Percentiles rank a stretch among this genome's conserved stretches.
Evolutionary conservation across 2,797 vertebrate genomes (phyloP).

Genomic region (Triplophysa yarkandensis): DNA sequence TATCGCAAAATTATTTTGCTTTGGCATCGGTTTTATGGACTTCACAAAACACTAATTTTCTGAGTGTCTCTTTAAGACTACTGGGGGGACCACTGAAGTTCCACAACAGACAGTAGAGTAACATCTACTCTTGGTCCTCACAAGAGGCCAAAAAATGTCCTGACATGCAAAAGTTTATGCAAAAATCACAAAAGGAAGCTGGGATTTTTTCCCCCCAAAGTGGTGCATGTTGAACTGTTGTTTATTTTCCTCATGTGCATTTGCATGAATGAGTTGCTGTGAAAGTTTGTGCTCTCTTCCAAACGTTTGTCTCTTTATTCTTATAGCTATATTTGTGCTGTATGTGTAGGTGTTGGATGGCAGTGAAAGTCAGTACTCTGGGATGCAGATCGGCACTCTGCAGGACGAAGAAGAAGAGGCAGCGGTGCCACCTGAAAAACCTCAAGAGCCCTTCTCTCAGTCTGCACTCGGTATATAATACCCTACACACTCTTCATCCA

Average conservation of each 20-base stretch:
- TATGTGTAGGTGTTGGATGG: slow-evolving; percentile 86
- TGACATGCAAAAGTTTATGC: slow-evolving; percentile 16
- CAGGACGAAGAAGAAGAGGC: slow-evolving; percentile 91
- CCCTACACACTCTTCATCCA: not conserved
- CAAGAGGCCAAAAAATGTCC: not conserved
- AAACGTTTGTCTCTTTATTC: not conserved
- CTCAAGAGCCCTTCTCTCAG: slow-evolving; percentile 76
- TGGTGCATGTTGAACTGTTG: slow-evolving; percentile 36
- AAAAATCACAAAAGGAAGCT: slow-evolving; percentile 11
- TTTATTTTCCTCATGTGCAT: slow-evolving; percentile 47
- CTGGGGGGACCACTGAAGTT: not conserved
- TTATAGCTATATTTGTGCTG: slow-evolving; percentile 44
- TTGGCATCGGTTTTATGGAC: not conserved
- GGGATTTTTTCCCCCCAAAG: slow-evolving; percentile 16
- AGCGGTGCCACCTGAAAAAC: slow-evolving; percentile 72
- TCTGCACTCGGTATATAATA: slow-evolving; percentile 82
- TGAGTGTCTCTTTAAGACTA: not conserved
- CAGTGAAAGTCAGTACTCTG: slow-evolving; percentile 88
- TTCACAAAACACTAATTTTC: not conserved
- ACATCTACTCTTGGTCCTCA: slow-evolving; percentile 1
- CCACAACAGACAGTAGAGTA: not conserved
- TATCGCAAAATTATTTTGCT: no score
- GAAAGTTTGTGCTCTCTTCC: not conserved
- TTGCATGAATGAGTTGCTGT: slow-evolving; percentile 22
- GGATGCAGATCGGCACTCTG: slow-evolving; percentile 87